A percentile compares a stretch with the other conserved stretches of the same genome.
These are phyloP conservation scores for Adela reaumurella DNA, from an alignment of 2,888 invertebrate species.

Conservation along the genomic window DNA sequence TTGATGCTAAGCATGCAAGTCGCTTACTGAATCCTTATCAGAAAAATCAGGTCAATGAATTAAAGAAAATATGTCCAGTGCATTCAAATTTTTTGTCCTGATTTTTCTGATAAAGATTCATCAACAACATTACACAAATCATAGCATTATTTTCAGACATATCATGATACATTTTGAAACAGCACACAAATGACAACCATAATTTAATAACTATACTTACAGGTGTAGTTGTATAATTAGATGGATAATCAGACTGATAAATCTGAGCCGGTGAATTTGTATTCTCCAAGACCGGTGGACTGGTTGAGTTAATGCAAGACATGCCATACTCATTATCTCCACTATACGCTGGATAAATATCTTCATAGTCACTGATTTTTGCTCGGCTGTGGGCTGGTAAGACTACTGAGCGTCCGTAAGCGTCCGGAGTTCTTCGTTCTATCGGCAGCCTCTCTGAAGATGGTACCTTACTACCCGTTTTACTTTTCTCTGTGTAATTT, in stretches of 20 bases:
- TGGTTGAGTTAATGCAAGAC: constrained; percentile 60
- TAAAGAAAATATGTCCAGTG: too few relatives aligned
- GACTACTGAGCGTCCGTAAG: constrained; percentile 66
- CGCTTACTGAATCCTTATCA: too few relatives aligned
- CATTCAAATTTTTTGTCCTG: too few relatives aligned
- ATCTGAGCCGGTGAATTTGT: not conserved
- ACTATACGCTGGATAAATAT: constrained; percentile 56
- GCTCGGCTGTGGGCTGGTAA: constrained; percentile 39
- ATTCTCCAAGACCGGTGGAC: constrained; percentile 25
- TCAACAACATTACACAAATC: too few relatives aligned
- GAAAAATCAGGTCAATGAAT: too few relatives aligned
- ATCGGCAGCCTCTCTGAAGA: constrained; percentile 35
- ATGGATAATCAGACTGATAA: not conserved
- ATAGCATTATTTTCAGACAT: too few relatives aligned
- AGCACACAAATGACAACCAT: too few relatives aligned
- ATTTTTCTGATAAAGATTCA: too few relatives aligned
- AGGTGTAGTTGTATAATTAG: not conserved
- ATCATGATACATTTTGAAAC: too few relatives aligned
- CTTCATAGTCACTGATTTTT: constrained; percentile 69
- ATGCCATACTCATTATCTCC: constrained; percentile 37
- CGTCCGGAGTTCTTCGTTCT: constrained; percentile 79
- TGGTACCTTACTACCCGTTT: constrained; percentile 19
- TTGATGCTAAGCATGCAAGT: too few relatives aligned
- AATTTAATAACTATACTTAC: not conserved
- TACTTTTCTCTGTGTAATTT: constrained; percentile 33